These are phyloP conservation scores for Ophiodon elongatus DNA, from an alignment of 2,113 vertebrate species.

Conservation along the genomic window DNA sequence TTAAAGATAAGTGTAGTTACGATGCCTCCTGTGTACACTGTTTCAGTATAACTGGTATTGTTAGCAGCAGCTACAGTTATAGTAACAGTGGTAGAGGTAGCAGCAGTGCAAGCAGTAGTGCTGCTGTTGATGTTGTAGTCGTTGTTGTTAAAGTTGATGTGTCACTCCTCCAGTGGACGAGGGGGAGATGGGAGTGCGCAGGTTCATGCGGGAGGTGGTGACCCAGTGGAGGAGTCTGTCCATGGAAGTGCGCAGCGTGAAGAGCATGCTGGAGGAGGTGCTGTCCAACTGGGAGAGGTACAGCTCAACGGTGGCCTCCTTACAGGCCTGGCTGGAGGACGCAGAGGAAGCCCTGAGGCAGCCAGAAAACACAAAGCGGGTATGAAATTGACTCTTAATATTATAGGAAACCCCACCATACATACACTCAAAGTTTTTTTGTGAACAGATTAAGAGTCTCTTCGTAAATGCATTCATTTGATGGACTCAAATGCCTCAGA, in stretches of 20 bases:
- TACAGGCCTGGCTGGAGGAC: conserved; percentile 95
- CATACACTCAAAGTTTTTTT: background rate
- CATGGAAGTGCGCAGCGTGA: conserved; percentile 93
- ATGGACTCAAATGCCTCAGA: conserved; percentile 25
- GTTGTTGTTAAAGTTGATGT: background rate
- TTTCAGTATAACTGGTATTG: background rate
- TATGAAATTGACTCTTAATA: conserved; percentile 51
- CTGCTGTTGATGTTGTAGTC: background rate
- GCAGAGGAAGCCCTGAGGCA: conserved; percentile 90
- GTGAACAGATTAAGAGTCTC: conserved; percentile 9
- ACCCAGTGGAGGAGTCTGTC: conserved; percentile 95
- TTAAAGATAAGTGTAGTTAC: no score
- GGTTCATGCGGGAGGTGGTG: conserved; percentile 92
- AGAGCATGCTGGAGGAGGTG: conserved; percentile 96
- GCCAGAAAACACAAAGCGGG: conserved; percentile 91
- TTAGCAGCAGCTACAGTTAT: background rate
- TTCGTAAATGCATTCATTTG: conserved; percentile 29
- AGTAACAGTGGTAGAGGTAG: background rate
- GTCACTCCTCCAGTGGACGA: conserved; percentile 86
- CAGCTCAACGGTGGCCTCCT: conserved; percentile 86
- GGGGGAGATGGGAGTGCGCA: conserved; percentile 87
- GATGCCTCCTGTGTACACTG: background rate
- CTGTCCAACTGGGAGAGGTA: conserved; percentile 94
- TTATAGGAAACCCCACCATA: background rate
- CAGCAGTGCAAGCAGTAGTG: background rate